Percentiles rank a stretch among this genome's conserved stretches.
Evolutionary conservation across 2,113 vertebrate species (phyloP).

Genomic region (Electrona antarctica): DNA sequence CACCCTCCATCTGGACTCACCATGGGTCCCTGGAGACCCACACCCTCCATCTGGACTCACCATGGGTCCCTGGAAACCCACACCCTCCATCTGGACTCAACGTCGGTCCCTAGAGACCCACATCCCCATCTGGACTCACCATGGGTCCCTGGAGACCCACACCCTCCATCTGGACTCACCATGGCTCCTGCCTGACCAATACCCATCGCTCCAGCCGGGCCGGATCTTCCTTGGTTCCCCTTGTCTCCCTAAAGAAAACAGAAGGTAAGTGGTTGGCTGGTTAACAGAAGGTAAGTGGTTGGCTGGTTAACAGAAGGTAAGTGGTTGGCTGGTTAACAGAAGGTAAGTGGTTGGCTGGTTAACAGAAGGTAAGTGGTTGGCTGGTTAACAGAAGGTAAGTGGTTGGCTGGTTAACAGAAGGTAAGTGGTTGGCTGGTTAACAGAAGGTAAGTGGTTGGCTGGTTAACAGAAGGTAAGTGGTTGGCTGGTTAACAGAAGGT

Average conservation of each 20-base stretch:
- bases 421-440: background rate
- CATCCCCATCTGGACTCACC: too few species aligned
- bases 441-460: background rate
- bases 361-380: background rate
- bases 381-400: background rate
- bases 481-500: background rate
- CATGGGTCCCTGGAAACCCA: too few species aligned
- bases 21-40: too few species aligned
- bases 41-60: too few species aligned
- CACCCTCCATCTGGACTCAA: too few species aligned
- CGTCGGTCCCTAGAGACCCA: too few species aligned
- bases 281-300: background rate
- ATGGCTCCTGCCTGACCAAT: constrained; percentile 82
- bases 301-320: background rate
- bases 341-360: too few species aligned
- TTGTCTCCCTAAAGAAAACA: constrained; percentile 79
- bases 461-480: background rate
- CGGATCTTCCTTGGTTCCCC: constrained; percentile 83
- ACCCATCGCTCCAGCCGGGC: constrained; percentile 79
- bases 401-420: background rate
- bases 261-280: background rate
- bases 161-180: constrained; percentile 72
- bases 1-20: too few species aligned
- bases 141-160: too few species aligned
- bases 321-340: background rate